Percentiles rank a stretch among this genome's conserved stretches.
Conservation (phyloP, 2,113 vertebrate genomes). For the Columbina picui region DNA sequence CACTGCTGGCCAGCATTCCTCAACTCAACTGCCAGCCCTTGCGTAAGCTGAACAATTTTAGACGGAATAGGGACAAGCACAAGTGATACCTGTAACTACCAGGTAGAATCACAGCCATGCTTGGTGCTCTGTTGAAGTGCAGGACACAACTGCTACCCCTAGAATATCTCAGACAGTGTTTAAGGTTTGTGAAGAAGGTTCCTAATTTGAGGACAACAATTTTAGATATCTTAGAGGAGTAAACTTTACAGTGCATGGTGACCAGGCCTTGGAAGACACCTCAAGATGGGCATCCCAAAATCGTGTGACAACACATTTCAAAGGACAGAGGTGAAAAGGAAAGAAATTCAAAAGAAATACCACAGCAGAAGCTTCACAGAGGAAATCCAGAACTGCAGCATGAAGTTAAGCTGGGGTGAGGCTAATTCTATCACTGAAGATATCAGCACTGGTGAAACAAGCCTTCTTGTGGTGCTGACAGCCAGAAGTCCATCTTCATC, state of each 20-base stretch:
- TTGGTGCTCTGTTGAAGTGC: not conserved
- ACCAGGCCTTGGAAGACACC: not conserved
- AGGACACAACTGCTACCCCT: not conserved
- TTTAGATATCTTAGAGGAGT: not conserved
- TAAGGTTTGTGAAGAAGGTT: not conserved
- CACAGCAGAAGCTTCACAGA: slow-evolving; percentile 19
- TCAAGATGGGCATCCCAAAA: not conserved
- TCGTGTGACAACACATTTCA: not conserved
- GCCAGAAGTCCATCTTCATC: not conserved
- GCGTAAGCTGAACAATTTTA: not conserved
- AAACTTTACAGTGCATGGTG: not conserved
- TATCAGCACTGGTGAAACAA: not conserved
- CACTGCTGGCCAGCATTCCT: not conserved
- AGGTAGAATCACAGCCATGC: not conserved
- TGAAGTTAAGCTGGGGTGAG: not conserved
- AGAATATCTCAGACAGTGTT: not conserved
- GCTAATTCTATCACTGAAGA: slow-evolving; percentile 9
- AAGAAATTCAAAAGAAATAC: slow-evolving; percentile 21
- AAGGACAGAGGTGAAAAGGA: slow-evolving; percentile 2
- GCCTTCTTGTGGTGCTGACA: not conserved
- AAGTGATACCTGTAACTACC: not conserved
- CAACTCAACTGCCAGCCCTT: not conserved
- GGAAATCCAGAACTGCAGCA: slow-evolving; percentile 1
- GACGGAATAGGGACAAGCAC: not conserved
- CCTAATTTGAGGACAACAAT: not conserved